A percentile compares a stretch with the other conserved stretches of the same genome.
Evolutionary conservation across 2,888 invertebrate species (phyloP).

Genomic region (Flexamia atlantica): DNA sequence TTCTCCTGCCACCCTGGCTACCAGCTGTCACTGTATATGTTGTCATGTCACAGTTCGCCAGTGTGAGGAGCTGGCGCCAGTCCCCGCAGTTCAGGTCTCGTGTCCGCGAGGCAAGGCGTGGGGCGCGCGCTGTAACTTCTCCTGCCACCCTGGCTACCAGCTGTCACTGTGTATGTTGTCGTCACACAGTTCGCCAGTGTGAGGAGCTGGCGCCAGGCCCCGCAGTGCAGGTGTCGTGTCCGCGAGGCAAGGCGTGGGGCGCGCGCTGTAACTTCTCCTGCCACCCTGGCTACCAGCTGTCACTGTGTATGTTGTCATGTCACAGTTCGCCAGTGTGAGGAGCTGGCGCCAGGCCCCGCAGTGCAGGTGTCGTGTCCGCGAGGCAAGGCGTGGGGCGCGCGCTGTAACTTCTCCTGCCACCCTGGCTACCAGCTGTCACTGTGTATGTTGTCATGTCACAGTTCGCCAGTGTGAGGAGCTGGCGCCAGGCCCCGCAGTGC

Average conservation of each 20-base stretch:
- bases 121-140: constrained; percentile 58
- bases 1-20: too few species aligned
- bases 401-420: constrained; percentile 56
- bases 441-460: constrained; percentile 19
- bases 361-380: constrained; percentile 53
- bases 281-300: constrained; percentile 53
- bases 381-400: constrained; percentile 59
- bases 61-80: constrained; percentile 39
- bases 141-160: constrained; percentile 58
- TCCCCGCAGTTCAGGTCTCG: constrained; percentile 16
- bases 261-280: constrained; percentile 59
- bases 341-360: constrained; percentile 21
- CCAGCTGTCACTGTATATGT: too few species aligned
- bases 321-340: constrained; percentile 61
- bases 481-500: constrained; percentile 20
- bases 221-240: constrained; percentile 50
- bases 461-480: constrained; percentile 55
- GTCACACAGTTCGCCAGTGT: constrained; percentile 60
- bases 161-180: not conserved
- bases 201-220: constrained; percentile 23
- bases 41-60: constrained; percentile 48
- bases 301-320: not conserved
- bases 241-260: constrained; percentile 60
- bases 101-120: constrained; percentile 61
- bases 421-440: constrained; percentile 56